Evolutionary conservation across 1,140 invertebrate species (phyloP), one percentile per base, ranked within the genome.

Genomic region (Cydia strobilella): DNA sequence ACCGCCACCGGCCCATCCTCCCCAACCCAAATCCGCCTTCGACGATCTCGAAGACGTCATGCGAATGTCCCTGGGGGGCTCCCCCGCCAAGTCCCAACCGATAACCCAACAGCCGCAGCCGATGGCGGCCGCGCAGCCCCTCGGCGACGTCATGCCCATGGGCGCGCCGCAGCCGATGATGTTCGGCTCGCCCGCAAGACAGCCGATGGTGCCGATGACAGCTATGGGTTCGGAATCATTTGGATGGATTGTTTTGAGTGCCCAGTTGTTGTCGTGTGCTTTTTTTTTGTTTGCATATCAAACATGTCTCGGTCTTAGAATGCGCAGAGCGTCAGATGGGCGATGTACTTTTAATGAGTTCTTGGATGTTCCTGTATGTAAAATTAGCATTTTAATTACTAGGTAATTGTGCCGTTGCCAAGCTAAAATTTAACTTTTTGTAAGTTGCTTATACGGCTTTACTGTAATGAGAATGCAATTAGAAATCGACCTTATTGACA

Each of bases 41-140:
- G 95, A 96, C 80, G 95, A 96, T 84, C 91, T 96, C 51, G 95
- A 96, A 84, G 95, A 96, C 84, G 95, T 94, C 76, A 96, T 96
- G 86, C 91, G 94, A 18, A 94, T 95, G 93, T 95, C 95, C 69
- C 93, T 96, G 82, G 95, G 95, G 74, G 94, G 94, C 54, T 95
- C 95, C 77, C 95, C 95, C 13, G 94, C 94, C 39, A 91, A 91
- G 76, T 78, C 93, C 72, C 85, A 84, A 82, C 90, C 88, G 77
- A 91, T 89, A 83, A 93, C 85, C 73, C 90, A 91, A 76, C 92
- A 92, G 77, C 91, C 90, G 79, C 91, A 87, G 83, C 90, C 85
- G 77, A 90, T 86, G 87, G 84, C 82, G 74, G 77, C 81, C 59
- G 77, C 81, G 63, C 85, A 86, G 80, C 86, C 94, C 27, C 88